Conservation (phyloP, 2,888 invertebrate species). For the Cosmia trapezina region DNA sequence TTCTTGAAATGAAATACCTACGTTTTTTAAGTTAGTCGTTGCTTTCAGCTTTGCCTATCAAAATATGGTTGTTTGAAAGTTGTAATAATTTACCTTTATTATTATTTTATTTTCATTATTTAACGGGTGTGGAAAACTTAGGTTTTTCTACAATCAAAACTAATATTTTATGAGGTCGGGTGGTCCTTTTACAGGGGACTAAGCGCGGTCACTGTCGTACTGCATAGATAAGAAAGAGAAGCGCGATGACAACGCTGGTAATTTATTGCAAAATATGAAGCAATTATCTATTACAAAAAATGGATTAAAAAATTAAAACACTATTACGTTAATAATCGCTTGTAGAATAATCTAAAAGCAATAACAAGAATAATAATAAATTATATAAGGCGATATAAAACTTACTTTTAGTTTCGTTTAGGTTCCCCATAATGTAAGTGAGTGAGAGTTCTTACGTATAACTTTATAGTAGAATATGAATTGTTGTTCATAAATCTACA, state of each 20-base stretch:
- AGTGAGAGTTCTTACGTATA: neutral
- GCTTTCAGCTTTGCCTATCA: neutral
- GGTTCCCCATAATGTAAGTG: too few relatives aligned
- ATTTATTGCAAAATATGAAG: too few relatives aligned
- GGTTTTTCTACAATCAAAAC: neutral
- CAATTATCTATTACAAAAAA: too few relatives aligned
- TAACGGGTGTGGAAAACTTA: neutral
- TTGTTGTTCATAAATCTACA: constrained; percentile 1
- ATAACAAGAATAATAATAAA: too few relatives aligned
- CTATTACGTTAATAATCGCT: too few relatives aligned
- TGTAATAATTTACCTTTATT: neutral
- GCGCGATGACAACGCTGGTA: too few relatives aligned
- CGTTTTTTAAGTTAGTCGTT: neutral
- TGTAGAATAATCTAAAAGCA: too few relatives aligned
- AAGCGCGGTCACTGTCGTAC: too few relatives aligned
- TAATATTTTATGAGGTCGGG: neutral
- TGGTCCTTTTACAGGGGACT: neutral
- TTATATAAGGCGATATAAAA: too few relatives aligned
- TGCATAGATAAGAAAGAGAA: too few relatives aligned
- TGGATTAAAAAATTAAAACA: too few relatives aligned
- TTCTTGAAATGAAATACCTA: neutral
- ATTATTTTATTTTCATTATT: neutral
- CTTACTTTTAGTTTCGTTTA: too few relatives aligned
- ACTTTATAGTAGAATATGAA: neutral
- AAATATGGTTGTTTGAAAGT: neutral